These are phyloP conservation scores for Oscheius sp. DNA, from an alignment of 2,888 invertebrate species.

Conservation along the genomic window DNA sequence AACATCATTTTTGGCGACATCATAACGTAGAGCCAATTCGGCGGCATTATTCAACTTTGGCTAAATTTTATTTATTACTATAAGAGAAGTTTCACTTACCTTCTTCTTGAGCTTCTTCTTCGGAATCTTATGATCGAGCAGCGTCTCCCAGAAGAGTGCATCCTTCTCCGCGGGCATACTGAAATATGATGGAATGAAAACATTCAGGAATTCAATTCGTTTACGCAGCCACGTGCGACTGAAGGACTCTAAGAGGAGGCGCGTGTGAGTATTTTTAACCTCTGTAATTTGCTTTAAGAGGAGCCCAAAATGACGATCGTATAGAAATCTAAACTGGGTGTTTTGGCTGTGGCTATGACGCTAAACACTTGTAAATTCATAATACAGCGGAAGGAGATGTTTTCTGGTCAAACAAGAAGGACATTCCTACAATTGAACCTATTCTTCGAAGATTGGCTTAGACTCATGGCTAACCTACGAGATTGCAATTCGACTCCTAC, in stretches of 20 bases:
- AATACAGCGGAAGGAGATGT: too few species aligned
- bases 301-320: too few species aligned
- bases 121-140: slow-evolving; percentile 53
- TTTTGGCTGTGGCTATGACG: too few species aligned
- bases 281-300: too few species aligned
- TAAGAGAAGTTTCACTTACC: neutral
- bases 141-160: slow-evolving; percentile 55
- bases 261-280: neutral
- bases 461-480: too few species aligned
- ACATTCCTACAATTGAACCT: too few species aligned
- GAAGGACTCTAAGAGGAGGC: slow-evolving; percentile 3
- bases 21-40: slow-evolving; percentile 48
- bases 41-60: slow-evolving; percentile 38
- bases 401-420: too few species aligned
- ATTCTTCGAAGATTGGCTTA: too few species aligned
- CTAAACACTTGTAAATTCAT: too few species aligned
- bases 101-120: slow-evolving; percentile 58
- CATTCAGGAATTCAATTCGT: slow-evolving; percentile 22
- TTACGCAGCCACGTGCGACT: slow-evolving; percentile 21
- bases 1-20: slow-evolving; percentile 51
- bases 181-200: too few species aligned
- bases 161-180: slow-evolving; percentile 54
- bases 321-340: too few species aligned
- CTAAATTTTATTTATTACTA: slow-evolving; percentile 11
- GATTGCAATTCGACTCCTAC: too few species aligned